Evolutionary conservation across 2,113 vertebrate genomes (phyloP).

Genomic region (Triplophysa siluroides): DNA sequence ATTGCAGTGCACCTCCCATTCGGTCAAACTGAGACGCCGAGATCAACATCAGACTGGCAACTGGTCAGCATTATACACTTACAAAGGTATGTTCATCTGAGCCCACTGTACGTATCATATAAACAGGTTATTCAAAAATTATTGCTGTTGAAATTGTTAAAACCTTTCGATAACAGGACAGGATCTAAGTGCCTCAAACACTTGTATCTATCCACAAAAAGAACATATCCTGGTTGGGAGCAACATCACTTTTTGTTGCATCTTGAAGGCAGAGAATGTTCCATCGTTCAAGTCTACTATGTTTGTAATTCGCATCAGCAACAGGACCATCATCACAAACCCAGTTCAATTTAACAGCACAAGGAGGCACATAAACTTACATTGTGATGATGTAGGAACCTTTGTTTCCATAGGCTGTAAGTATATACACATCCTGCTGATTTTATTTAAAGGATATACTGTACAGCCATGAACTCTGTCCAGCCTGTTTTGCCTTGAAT

Average conservation of each 20-base stretch:
- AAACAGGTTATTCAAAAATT: background rate
- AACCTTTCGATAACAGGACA: constrained; percentile 54
- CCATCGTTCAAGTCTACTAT: rapidly evolving
- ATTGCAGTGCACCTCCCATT: constrained; percentile 63
- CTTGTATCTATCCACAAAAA: constrained; percentile 54
- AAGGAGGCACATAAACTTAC: background rate
- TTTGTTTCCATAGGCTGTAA: constrained; percentile 43
- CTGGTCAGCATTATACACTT: constrained; percentile 40
- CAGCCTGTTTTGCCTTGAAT: no score
- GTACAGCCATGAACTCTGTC: no score
- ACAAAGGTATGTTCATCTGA: constrained; percentile 48
- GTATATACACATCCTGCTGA: background rate
- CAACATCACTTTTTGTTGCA: constrained; percentile 64
- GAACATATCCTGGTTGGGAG: constrained; percentile 46
- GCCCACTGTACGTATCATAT: constrained; percentile 18
- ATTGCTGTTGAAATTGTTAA: background rate
- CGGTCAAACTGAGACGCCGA: constrained; percentile 55
- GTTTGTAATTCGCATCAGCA: constrained; percentile 27
- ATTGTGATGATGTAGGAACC: background rate
- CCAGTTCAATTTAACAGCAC: rapidly evolving
- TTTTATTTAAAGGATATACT: no score
- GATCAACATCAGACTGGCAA: constrained; percentile 34
- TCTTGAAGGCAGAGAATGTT: background rate
- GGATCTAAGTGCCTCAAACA: background rate
- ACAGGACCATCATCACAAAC: constrained; percentile 25